Conservation (phyloP, 2,888 invertebrate species). For the Pyrocoelia pectoralis region DNA sequence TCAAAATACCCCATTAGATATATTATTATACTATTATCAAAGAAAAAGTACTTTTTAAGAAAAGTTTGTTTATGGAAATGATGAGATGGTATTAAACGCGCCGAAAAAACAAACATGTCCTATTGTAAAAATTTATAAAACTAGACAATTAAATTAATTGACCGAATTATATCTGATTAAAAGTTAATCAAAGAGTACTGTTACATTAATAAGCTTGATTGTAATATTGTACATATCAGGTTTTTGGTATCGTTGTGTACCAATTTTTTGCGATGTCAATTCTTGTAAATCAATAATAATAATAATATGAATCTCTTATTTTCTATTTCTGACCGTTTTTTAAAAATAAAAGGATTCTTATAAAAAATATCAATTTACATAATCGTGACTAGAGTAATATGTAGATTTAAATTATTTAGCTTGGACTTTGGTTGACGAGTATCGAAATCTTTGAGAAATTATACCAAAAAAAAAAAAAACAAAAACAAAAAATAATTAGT, state of each 20-base stretch:
- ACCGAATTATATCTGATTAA: conserved; percentile 56
- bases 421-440: neutral
- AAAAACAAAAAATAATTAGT: neutral
- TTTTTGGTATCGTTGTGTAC: conserved; percentile 20
- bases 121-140: conserved; percentile 34
- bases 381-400: conserved; percentile 6
- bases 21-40: conserved; percentile 27
- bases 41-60: conserved; percentile 11
- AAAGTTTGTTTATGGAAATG: conserved; percentile 23
- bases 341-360: too few relatives aligned
- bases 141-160: conserved; percentile 58
- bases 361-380: conserved; percentile 9
- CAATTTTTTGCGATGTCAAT: conserved; percentile 22
- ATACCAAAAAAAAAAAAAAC: too few relatives aligned
- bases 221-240: conserved; percentile 31
- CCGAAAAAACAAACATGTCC: conserved; percentile 47
- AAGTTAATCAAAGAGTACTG: conserved; percentile 55
- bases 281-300: conserved; percentile 22
- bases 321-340: conserved; percentile 13
- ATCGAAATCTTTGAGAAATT: conserved; percentile 8
- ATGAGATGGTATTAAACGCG: conserved; percentile 40
- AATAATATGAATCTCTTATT: too few relatives aligned
- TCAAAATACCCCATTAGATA: conserved; percentile 35
- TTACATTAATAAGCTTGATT: conserved; percentile 52
- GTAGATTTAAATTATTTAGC: neutral